phyloP scores from a whole-genome alignment of 2,113 vertebrate genomes.

The Ammospiza nelsoni region DNA sequence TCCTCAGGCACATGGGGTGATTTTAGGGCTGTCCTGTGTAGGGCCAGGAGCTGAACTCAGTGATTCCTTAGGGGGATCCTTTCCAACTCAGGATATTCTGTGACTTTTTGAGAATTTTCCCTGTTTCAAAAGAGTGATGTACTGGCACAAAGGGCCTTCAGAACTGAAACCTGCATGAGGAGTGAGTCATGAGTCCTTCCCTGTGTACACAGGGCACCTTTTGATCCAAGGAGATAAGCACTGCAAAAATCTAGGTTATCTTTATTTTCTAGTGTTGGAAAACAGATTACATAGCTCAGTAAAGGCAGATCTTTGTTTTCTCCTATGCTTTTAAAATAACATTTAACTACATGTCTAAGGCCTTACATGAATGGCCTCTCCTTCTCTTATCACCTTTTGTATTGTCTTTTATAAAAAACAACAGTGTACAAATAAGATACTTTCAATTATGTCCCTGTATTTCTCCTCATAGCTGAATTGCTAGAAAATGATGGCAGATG shows the following conservation, averaged over 20 bases:
- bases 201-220: neutral
- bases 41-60: neutral
- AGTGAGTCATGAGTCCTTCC: neutral
- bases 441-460: neutral
- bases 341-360: neutral
- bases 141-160: neutral
- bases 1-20: neutral
- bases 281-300: neutral
- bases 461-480: neutral
- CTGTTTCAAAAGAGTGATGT: neutral
- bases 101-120: neutral
- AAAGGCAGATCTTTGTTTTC: neutral
- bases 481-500: constrained; percentile 17
- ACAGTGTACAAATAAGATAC: neutral
- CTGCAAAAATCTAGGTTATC: neutral
- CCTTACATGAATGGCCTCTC: neutral
- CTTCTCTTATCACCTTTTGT: neutral
- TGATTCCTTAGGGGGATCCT: neutral
- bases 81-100: neutral
- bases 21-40: neutral
- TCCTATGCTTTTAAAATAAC: neutral
- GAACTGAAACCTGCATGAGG: neutral
- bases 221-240: neutral
- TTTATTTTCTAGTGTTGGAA: neutral
- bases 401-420: neutral